Base-by-base conservation (phyloP, 2,888 invertebrate species). In the Ceraclea dissimilis region DNA sequence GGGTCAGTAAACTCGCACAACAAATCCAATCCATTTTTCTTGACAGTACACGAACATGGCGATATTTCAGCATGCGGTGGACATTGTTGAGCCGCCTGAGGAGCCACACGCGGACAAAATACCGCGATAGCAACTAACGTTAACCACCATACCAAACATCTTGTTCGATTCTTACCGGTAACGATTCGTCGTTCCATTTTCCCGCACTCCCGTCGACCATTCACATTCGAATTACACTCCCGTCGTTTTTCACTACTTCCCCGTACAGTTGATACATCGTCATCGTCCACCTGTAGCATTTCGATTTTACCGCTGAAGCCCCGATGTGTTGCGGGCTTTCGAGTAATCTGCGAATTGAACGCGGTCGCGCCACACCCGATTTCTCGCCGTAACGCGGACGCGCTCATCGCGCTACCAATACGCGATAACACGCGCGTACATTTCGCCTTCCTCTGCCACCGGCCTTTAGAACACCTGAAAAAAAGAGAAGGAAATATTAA, bases 1-100 rank as follows among this genome's bases (percentile, higher is more conserved):
- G 86, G 81, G 68, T 91, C 90, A 52, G 91, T 91, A 66, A 86
- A 86, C 76, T 93, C 92, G 79, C 93, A 93, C 62, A 90, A 80
- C 62, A 93, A 85, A 70, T 93, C 93, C 64, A 93, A 79, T 48
- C 92, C 92, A 67, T 90, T 88, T 74, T 90, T 92, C 74, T 92
- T 92, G 63, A 91, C 87, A 64, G 83, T 83, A 71, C 93, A 93
- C 64, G 82, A 79, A 74, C 93, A 93, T 31, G 92, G 91, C 52
- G 84, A 72, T 67, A 92, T 88, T 60, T 88, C 88, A 67, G 73
- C 74, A 63, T 83, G 81, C 60, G 85, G 75, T 48, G 91, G 91
- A 71, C 90, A 90, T 70, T 86, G 85, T 72, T 88, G 87, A 63
- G 79, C 73, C 62, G 75, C 75, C 63, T 77, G 77, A 4, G 74